Base-by-base conservation (phyloP, 2,888 invertebrate species). In the Drosophila diplacantha region DNA sequence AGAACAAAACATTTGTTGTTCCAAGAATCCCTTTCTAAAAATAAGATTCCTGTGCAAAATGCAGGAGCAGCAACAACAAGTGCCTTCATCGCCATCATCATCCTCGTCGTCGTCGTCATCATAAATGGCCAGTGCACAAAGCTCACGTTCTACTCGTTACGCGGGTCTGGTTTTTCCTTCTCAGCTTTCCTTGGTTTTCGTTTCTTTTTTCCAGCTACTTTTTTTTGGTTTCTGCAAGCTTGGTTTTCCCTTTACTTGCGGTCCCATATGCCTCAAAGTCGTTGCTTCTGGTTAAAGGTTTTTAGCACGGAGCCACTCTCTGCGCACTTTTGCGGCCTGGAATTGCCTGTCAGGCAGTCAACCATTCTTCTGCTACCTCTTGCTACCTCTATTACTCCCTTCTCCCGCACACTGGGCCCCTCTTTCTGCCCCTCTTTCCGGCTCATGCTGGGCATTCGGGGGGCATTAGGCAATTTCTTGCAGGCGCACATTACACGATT, bases 401-500 rank as follows among this genome's bases (percentile, higher is more conserved):
- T 16, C 18, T 18, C 29, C 18, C 8, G 24, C 41, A 11, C 24
- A 41, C 41, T 24, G 1, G 8, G 3, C 44, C 31, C 29, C 37
- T 12, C 26, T n/a, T 24, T n/a, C 32, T 14, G 24, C 46, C 20
- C 20, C 26, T 20, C 35, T n/a, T 18, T 29, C 39, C 43, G n/a
- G n/a, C 20, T 24, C 43, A 24, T 20, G 52, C 50, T 34, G 49
- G 57, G 61, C 55, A 70, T 65, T 61, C 24, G 24, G 59, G 35
- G 70, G 67, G 76, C 71, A 79, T 81, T 83, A 81, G 84, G 80
- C 84, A 80, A 76, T 81, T 80, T 79, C 82, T 81, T 79, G 78
- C 82, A 74, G 80, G 66, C 79, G 66, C 79, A 68, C 75, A 83
- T 81, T 81, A 81, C 82, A 79, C 80, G 82, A 81, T 76, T 80